A percentile compares a stretch with the other conserved stretches of the same genome.
These are phyloP conservation scores for Australoheros scitulus DNA, from an alignment of 2,113 vertebrate genomes.

Conservation along the genomic window DNA sequence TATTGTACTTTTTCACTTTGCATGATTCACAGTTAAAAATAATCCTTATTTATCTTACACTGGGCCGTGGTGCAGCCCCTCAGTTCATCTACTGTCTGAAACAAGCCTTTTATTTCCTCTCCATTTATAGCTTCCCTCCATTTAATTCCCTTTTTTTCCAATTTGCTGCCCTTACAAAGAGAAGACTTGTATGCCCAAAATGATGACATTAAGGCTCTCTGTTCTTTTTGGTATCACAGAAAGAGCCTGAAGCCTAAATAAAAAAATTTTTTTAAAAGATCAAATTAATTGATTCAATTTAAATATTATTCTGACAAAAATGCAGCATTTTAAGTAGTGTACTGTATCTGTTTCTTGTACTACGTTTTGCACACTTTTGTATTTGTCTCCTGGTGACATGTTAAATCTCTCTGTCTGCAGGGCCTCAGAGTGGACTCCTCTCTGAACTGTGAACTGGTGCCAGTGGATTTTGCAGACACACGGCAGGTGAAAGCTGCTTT, in stretches of 20 bases:
- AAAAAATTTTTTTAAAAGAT: too few species aligned
- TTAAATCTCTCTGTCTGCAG: conserved; percentile 73
- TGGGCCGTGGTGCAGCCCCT: not conserved
- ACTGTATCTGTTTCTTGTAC: not conserved
- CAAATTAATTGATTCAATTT: too few species aligned
- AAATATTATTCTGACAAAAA: not conserved
- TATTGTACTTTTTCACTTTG: not conserved
- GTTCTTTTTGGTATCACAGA: too few species aligned
- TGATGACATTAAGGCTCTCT: too few species aligned
- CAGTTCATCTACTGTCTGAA: not conserved
- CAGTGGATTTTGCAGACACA: conserved; percentile 94
- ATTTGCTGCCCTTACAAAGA: too few species aligned
- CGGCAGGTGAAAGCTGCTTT: conserved; percentile 94
- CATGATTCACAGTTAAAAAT: not conserved
- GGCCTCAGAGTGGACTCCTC: conserved; percentile 92
- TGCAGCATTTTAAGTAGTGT: not conserved
- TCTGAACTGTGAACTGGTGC: conserved; percentile 95
- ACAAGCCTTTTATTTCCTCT: not conserved
- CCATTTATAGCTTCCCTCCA: too few species aligned
- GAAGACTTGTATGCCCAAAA: too few species aligned
- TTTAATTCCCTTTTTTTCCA: too few species aligned
- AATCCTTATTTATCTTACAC: not conserved
- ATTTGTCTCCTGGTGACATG: not conserved
- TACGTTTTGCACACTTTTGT: not conserved
- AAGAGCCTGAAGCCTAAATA: too few species aligned